Evolutionary conservation across 2,113 vertebrate species (phyloP).

Genomic region (Taxidea taxus): DNA sequence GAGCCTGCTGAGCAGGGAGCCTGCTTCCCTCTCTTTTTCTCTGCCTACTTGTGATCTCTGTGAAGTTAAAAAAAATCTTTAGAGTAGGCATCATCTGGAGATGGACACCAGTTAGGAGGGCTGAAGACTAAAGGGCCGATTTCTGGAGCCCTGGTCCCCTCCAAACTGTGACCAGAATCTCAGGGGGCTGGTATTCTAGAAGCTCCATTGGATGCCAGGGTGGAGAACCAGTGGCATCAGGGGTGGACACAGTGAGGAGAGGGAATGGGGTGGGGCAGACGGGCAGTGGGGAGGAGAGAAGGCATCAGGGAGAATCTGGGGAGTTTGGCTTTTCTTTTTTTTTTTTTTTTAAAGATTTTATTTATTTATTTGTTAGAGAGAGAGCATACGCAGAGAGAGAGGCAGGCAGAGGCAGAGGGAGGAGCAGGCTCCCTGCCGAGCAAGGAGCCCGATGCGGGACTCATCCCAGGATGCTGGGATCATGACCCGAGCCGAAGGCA

Average conservation of each 20-base stretch:
- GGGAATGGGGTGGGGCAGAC: background rate
- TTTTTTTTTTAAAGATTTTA: too few species aligned
- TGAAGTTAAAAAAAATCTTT: too few species aligned
- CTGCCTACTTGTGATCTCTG: too few species aligned
- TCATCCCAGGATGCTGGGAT: too few species aligned
- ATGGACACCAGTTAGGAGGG: background rate
- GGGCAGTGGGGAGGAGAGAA: background rate
- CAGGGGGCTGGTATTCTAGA: background rate
- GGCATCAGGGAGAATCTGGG: background rate
- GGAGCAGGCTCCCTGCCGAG: too few species aligned
- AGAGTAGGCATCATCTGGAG: background rate
- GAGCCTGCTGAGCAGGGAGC: too few species aligned
- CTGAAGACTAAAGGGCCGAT: background rate
- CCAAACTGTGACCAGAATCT: background rate
- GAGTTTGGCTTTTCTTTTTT: background rate
- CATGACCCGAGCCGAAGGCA: too few species aligned
- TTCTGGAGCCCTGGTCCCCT: background rate
- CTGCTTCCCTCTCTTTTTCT: too few species aligned
- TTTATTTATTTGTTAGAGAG: too few species aligned
- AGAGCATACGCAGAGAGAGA: too few species aligned
- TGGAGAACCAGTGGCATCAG: background rate
- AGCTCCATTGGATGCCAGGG: background rate
- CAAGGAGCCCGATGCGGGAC: too few species aligned
- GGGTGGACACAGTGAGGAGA: background rate
- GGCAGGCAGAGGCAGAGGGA: too few species aligned